Percentiles rank a stretch among this genome's conserved stretches.
Conservation (phyloP, 2,113 vertebrate species). For the Accipiter virgatus region DNA sequence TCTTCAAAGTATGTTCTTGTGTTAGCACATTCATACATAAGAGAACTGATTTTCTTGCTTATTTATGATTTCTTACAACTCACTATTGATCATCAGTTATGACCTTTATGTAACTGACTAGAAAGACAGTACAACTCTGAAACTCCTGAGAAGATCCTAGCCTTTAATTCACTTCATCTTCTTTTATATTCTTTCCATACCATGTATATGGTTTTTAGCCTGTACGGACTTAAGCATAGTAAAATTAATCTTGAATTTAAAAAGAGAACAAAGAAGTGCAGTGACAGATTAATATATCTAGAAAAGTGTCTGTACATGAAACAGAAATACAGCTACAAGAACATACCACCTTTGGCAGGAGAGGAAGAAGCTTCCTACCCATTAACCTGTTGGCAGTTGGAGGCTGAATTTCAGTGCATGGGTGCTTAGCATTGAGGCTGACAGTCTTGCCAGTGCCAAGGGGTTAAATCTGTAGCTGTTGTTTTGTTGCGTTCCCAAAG, state of each 20-base stretch:
- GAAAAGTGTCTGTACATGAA: neutral
- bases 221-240: neutral
- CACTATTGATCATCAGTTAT: neutral
- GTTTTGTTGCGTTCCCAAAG: conserved; percentile 38
- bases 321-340: neutral
- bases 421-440: neutral
- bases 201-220: neutral
- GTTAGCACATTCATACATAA: neutral
- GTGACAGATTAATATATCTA: neutral
- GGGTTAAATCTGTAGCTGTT: conserved; percentile 44
- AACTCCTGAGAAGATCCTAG: neutral
- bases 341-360: neutral
- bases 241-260: neutral
- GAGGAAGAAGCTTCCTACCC: neutral
- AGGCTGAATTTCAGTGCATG: conserved; percentile 17
- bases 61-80: neutral
- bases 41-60: neutral
- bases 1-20: neutral
- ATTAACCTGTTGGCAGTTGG: neutral
- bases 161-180: neutral
- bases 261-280: neutral
- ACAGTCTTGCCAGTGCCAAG: neutral
- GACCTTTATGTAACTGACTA: neutral
- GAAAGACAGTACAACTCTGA: neutral
- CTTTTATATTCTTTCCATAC: neutral